phyloP scores from a whole-genome alignment of 2,113 vertebrate genomes.

The Proteles cristata region DNA sequence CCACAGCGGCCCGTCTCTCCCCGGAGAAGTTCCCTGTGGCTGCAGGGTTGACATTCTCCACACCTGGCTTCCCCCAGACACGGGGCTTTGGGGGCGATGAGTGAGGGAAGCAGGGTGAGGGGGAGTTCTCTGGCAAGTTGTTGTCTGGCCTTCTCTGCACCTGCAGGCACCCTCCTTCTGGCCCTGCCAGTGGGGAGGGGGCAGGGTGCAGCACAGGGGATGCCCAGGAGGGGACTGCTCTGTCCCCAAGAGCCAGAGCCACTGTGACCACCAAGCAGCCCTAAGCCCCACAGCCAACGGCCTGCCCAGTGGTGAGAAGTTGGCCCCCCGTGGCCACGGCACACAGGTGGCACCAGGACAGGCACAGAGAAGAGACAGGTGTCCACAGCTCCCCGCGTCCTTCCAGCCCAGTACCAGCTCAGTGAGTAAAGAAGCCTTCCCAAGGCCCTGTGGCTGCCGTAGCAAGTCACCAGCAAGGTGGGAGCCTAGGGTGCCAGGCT shows the following conservation, averaged over 20 bases:
- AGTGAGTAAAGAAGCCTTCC: not conserved
- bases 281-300: not conserved
- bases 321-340: rapidly evolving
- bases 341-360: not conserved
- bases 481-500: not conserved
- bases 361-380: not conserved
- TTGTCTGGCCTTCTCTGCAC: not conserved
- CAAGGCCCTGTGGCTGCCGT: too few species aligned
- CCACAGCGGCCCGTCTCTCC: not conserved
- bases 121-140: not conserved
- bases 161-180: not conserved
- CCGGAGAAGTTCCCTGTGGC: not conserved
- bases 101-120: not conserved
- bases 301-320: not conserved
- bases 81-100: not conserved
- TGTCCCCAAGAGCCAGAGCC: not conserved
- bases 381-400: not conserved
- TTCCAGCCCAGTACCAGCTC: not conserved
- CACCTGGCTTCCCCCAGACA: slow-evolving; percentile 13
- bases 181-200: not conserved
- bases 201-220: not conserved
- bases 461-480: not conserved
- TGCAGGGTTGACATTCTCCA: slow-evolving; percentile 22
- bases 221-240: not conserved
- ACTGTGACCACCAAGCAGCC: too few species aligned